Evolutionary conservation across 2,888 invertebrate genomes (phyloP).

Genomic region (Eupithecia centaureata): DNA sequence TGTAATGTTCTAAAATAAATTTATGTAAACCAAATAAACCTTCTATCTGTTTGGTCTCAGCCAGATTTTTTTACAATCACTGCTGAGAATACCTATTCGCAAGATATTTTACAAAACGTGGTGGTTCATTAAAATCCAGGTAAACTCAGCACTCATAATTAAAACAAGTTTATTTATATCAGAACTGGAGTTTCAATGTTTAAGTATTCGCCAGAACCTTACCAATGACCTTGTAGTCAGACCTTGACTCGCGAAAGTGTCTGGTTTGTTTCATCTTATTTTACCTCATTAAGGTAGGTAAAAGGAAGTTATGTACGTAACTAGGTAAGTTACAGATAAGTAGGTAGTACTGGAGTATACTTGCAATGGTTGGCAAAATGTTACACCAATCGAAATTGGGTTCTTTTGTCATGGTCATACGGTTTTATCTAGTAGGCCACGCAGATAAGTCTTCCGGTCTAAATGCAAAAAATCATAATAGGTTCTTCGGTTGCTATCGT

Average conservation of each 20-base stretch:
- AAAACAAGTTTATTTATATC: neutral
- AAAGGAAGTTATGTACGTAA: no score
- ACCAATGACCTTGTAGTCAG: slow-evolving; percentile 6
- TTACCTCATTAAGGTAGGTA: neutral
- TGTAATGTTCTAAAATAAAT: no score
- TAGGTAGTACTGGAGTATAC: neutral
- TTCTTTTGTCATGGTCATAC: neutral
- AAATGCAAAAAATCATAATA: neutral
- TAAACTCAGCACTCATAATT: neutral
- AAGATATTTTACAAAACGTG: neutral
- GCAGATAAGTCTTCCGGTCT: neutral
- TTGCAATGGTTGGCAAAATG: neutral
- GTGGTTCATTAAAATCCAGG: neutral
- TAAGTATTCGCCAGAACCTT: neutral
- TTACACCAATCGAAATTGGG: neutral
- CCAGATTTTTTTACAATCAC: no score
- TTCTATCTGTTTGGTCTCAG: no score
- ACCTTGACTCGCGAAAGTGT: neutral
- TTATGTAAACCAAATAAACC: no score
- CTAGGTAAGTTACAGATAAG: no score
- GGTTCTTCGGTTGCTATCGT: neutral
- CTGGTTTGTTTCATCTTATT: slow-evolving; percentile 5
- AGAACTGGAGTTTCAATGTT: slow-evolving; percentile 1
- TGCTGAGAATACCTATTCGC: no score
- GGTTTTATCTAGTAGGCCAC: neutral